Evolutionary conservation across 2,888 invertebrate species (phyloP).

Genomic region (Pammene fasciana): DNA sequence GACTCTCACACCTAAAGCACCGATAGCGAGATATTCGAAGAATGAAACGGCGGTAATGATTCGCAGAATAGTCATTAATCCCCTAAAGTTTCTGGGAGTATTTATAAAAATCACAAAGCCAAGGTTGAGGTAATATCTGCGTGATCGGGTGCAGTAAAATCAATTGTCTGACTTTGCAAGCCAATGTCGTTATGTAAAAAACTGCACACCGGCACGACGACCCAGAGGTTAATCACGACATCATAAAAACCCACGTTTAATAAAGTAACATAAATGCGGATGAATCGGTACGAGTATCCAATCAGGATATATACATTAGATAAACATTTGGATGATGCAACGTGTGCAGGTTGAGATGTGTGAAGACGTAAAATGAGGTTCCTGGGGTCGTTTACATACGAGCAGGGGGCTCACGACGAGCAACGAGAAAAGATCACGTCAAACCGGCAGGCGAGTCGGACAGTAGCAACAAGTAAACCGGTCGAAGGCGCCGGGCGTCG

Average conservation of each 20-base stretch:
- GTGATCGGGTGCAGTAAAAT: conserved; percentile 38
- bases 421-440: conserved; percentile 79
- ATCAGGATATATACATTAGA: conserved; percentile 10
- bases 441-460: conserved; percentile 76
- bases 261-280: conserved; percentile 10
- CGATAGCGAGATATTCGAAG: conserved; percentile 78
- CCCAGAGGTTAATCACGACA: conserved; percentile 26
- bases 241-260: conserved; percentile 17
- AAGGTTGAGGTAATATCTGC: conserved; percentile 56
- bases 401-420: conserved; percentile 70
- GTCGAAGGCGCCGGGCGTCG: conserved; percentile 76
- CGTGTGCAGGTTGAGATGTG: conserved; percentile 31
- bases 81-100: conserved; percentile 51
- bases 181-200: conserved; percentile 23
- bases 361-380: conserved; percentile 51
- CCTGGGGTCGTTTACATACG: conserved; percentile 78
- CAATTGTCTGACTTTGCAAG: conserved; percentile 22
- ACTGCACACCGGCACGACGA: conserved; percentile 27
- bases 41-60: conserved; percentile 69
- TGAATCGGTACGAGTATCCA: conserved; percentile 9
- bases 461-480: conserved; percentile 78
- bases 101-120: conserved; percentile 59
- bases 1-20: conserved; percentile 72
- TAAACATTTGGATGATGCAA: conserved; percentile 33
- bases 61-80: conserved; percentile 61